These are phyloP conservation scores for Serripes groenlandicus DNA, from an alignment of 2,888 invertebrate genomes.

Conservation along the genomic window DNA sequence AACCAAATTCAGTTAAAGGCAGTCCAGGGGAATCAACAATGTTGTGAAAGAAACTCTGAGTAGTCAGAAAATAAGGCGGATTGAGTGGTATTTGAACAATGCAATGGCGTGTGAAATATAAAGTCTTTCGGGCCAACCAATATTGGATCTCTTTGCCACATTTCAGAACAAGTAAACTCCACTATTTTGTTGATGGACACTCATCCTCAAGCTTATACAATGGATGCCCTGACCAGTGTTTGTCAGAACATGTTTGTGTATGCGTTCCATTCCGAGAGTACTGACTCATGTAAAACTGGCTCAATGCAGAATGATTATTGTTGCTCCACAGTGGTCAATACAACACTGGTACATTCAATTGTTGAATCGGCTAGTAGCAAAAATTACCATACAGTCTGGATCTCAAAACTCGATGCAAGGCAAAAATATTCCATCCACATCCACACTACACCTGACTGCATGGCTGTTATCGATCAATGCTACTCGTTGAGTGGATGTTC, in stretches of 20 bases:
- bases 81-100: constrained; percentile 55
- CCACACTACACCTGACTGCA: constrained; percentile 29
- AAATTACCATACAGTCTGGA: constrained; percentile 32
- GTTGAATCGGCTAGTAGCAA: constrained; percentile 31
- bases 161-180: constrained; percentile 35
- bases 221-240: constrained; percentile 55
- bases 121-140: constrained; percentile 36
- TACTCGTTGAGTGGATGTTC: constrained; percentile 31
- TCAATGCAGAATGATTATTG: constrained; percentile 49
- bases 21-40: constrained; percentile 42
- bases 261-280: constrained; percentile 46
- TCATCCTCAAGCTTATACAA: constrained; percentile 44
- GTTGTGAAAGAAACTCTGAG: constrained; percentile 48
- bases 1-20: constrained; percentile 54
- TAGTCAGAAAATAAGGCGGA: constrained; percentile 23
- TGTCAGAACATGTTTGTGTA: constrained; percentile 55
- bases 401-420: constrained; percentile 32
- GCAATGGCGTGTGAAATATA: constrained; percentile 36
- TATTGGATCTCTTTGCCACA: constrained; percentile 48
- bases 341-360: constrained; percentile 33
- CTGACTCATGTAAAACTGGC: constrained; percentile 27
- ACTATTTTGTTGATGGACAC: constrained; percentile 45
- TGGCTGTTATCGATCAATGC: constrained; percentile 41
- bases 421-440: constrained; percentile 34
- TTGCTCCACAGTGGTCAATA: constrained; percentile 42